Base-by-base conservation (phyloP, 2,113 vertebrate species). In the Bos javanicus region DNA sequence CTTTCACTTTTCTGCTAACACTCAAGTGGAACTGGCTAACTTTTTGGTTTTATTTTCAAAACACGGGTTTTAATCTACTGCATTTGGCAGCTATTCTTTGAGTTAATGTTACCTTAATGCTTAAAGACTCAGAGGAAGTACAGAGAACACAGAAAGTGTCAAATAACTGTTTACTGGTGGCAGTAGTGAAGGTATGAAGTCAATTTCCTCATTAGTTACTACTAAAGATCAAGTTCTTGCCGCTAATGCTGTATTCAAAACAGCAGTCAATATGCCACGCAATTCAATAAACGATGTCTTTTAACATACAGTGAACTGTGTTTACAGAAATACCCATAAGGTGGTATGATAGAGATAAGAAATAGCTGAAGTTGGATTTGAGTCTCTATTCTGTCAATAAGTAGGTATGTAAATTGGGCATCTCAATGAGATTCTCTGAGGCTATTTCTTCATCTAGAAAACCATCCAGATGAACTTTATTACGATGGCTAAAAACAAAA, bases 291-390 rank as follows among this genome's bases (percentile, higher is more conserved):
- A 84, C 2, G 57, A 25, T 7, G 13, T 81, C 64, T 95, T 85
- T 82, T 93, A 91, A 96, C 26, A 87, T 50, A 59, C 26, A 33
- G 36, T 48, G 2, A 15, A 83, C 7, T 60, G n/a, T 87, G 30
- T 85, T 97, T 91, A 71, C 14, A 97, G 14, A 94, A 97, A 76
- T 76, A 86, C 17, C 4, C 33, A 9, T 94, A 93, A 64, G 30
- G 12, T 39, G 64, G 25, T 60, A 82, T 36, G n/a, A 59, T 9
- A 90, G 25, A 50, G 9, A 74, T 13, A 97, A 48, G 13, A 83
- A 43, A 87, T 1, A 56, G 28, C 39, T 39, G 71, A 90, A 80
- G 6, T 7, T 80, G 16, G 28, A 82, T 88, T 6, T 76, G 28
- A 91, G 8, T 88, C 26, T 67, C 39, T 87, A 82, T 43, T 97